phyloP scores from a whole-genome alignment of 2,113 vertebrate genomes.

The Tupaia tana region DNA sequence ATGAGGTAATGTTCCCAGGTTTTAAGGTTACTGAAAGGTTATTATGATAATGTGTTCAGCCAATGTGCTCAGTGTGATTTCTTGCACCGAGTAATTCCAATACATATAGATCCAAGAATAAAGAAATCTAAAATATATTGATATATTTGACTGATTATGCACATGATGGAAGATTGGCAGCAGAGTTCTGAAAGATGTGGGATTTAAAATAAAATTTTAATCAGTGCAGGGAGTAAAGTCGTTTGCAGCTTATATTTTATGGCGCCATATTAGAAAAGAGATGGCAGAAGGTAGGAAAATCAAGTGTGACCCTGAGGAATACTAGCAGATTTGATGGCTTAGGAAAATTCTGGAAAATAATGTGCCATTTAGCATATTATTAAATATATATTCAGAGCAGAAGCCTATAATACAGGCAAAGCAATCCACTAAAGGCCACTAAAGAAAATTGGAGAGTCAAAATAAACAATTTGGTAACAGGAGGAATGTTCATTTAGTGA shows the following conservation, averaged over 20 bases:
- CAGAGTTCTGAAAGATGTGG: neutral
- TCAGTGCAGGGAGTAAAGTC: neutral
- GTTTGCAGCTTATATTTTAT: neutral
- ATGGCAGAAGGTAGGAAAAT: neutral
- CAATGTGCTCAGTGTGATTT: too few species aligned
- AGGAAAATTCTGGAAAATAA: constrained; percentile 47
- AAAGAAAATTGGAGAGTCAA: constrained; percentile 4
- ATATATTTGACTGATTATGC: neutral
- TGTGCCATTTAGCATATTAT: constrained; percentile 12
- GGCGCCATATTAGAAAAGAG: neutral
- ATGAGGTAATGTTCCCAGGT: neutral
- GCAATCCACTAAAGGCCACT: neutral
- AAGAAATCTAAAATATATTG: neutral
- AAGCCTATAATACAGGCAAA: neutral
- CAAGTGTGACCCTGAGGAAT: constrained; percentile 34
- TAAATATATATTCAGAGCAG: constrained; percentile 37
- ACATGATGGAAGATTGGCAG: neutral
- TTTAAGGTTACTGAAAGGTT: neutral
- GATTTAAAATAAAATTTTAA: constrained; percentile 5
- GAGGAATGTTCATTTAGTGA: neutral
- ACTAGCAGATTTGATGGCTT: constrained; percentile 26
- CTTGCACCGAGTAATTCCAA: neutral
- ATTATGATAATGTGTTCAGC: neutral
- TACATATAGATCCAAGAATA: neutral
- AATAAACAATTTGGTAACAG: neutral